Percentiles rank a stretch among this genome's conserved stretches.
phyloP scores from a whole-genome alignment of 2,113 vertebrate genomes.

The Fregata magnificens region DNA sequence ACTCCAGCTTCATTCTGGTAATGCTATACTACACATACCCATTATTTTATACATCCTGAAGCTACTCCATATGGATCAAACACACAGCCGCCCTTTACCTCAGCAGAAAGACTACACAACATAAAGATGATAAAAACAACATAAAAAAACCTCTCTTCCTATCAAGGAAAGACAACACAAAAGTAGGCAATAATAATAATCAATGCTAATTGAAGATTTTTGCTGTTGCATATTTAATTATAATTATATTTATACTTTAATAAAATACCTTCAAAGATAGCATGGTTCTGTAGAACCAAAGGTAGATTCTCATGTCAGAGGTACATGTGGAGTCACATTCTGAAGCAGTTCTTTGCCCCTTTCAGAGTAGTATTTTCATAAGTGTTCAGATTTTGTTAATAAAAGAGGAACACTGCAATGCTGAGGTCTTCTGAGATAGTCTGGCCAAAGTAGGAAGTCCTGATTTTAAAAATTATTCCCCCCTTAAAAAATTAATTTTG shows the following conservation, averaged over 20 bases:
- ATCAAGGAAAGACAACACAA: neutral
- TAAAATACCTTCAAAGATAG: neutral
- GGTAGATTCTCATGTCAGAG: neutral
- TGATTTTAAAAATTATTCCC: neutral
- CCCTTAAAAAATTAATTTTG: neutral
- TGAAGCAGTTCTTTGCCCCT: neutral
- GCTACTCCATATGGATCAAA: neutral
- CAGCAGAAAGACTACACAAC: neutral
- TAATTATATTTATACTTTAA: neutral
- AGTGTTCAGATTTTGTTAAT: neutral
- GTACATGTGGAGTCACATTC: neutral
- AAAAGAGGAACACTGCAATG: neutral
- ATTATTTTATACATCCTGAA: neutral
- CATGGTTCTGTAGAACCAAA: neutral
- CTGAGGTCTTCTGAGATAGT: neutral
- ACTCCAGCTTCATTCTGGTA: neutral
- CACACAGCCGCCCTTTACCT: neutral
- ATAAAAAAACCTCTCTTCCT: neutral
- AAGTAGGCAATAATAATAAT: neutral
- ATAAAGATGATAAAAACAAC: neutral
- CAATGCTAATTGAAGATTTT: neutral
- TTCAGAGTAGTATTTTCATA: neutral
- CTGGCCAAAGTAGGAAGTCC: neutral
- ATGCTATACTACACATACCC: fast-evolving
- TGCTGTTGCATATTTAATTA: neutral